Base-by-base conservation (phyloP, 2,113 vertebrate genomes). In the Tiliqua scincoides region DNA sequence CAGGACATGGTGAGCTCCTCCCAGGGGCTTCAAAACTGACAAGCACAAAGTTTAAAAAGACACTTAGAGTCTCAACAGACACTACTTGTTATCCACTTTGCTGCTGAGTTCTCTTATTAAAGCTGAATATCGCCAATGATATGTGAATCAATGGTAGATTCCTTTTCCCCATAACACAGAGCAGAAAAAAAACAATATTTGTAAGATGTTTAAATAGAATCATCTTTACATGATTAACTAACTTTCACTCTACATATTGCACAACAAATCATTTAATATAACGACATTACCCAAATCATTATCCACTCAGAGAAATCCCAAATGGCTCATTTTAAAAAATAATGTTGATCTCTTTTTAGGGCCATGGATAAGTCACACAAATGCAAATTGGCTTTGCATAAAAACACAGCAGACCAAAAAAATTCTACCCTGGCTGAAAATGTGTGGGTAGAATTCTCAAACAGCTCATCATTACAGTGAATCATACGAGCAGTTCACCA, bases 51-150 rank as follows among this genome's bases (percentile, higher is more conserved):
- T 70, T 52, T 87, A 70, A 85, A 89, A 83, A 52, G 71, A 65
- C 59, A 84, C 8, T 48, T 48, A 48, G 25, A 84, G 79, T 87
- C 90, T 93, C 2, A 0, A 88, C 20, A 86, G 83, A 87, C 73
- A 78, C 7, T 62, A 83, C 70, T 93, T 85, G 93, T 82, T 91
- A 80, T 86, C 80, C 89, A 95, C 91, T 95, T 94, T 94, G 93
- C 94, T 95, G 95, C 95, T 93, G 92, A 96, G 86, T 87, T 93
- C 27, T 82, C 93, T 94, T 87, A 91, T 83, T 92, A 92, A 95
- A 87, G n/a, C 79, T 37, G 93, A 71, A 91, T 78, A 32, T 25
- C 61, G 30, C 85, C 73, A 40, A 87, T 86, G n/a, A 54, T 25
- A 91, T 87, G 76, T 87, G 87, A 87, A 85, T 85, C 84, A 87